Base-by-base conservation (phyloP, 1,140 invertebrate genomes). In the Drosophila parvula region DNA sequence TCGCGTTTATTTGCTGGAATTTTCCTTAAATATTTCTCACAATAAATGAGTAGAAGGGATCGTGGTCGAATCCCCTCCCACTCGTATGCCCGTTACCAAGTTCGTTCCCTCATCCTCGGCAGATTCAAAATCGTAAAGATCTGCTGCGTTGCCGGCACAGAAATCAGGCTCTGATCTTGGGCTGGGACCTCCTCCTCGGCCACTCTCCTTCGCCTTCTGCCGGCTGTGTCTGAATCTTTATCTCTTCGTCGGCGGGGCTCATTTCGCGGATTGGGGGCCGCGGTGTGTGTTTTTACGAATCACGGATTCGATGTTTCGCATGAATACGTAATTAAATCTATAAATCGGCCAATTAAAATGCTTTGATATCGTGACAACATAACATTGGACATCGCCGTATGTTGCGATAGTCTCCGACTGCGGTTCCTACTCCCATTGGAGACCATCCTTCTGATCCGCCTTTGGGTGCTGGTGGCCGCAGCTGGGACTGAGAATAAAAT, bases 251-350 rank as follows among this genome's bases (percentile, higher is more conserved):
- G 38, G 27, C 28, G 45, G 40, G 18, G 27, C 12, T 78, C 34
- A 51, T 55, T 53, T 38, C 51, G 59, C 64, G 65, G 61, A 76
- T 75, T 65, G 73, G 69, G 73, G 53, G 71, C 53, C 84, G 84
- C 81, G 74, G 84, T 91, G 90, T 91, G 90, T 91, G 90, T 91
- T 91, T 91, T 91, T 91, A 91, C 90, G 90, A 91, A 91, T 91
- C 90, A 91, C 90, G 90, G 90, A 84, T 91, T 91, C 90, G 90
- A 90, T 91, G 90, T 91, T 91, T 91, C 90, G 90, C 90, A 91
- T 91, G 90, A 91, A 91, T 91, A 91, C 90, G 90, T 91, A 91
- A 91, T 91, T 91, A 91, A 91, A 91, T 91, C 90, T 91, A 91
- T 91, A 91, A 91, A 91, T 91, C 90, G 90, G 90, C 90, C 90